A percentile compares a stretch with the other conserved stretches of the same genome.
phyloP scores from a whole-genome alignment of 1,140 invertebrate genomes.

The Sitophilus oryzae region DNA sequence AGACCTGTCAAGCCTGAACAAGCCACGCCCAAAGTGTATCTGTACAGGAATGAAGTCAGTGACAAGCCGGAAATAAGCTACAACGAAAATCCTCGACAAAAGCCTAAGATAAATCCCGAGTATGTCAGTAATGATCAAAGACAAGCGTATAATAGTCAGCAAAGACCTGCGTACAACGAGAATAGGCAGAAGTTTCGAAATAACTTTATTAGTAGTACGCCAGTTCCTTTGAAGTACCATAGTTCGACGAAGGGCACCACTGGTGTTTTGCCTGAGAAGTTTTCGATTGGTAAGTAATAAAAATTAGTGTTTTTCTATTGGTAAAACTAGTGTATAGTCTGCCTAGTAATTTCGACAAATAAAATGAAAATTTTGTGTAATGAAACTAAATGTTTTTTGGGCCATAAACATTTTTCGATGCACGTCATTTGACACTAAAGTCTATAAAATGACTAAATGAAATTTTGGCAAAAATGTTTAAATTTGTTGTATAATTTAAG shows the following conservation, averaged over 20 bases:
- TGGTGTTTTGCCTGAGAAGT: constrained; percentile 41
- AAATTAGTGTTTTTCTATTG: too few relatives aligned
- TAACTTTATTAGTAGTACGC: constrained; percentile 48
- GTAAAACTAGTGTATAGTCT: neutral
- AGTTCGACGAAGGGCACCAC: constrained; percentile 53
- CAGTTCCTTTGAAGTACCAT: constrained; percentile 56
- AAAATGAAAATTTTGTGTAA: too few relatives aligned
- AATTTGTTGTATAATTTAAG: too few relatives aligned
- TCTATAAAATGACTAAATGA: too few relatives aligned
- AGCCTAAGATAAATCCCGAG: neutral
- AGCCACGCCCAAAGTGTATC: constrained; percentile 13
- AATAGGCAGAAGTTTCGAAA: neutral
- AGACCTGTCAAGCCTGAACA: constrained; percentile 46
- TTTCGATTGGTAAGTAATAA: constrained; percentile 27
- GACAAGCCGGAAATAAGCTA: constrained; percentile 11
- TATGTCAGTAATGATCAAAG: constrained; percentile 2
- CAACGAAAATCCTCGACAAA: neutral
- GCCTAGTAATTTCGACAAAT: neutral
- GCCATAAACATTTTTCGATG: too few relatives aligned
- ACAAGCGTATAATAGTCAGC: neutral
- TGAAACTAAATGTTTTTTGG: too few relatives aligned
- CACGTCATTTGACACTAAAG: too few relatives aligned
- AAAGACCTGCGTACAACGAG: neutral
- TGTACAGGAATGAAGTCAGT: constrained; percentile 12
- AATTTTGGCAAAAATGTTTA: too few relatives aligned